Conservation (phyloP, 92 coral and sea anemone species). For the Umimayanthus chanpuru region DNA sequence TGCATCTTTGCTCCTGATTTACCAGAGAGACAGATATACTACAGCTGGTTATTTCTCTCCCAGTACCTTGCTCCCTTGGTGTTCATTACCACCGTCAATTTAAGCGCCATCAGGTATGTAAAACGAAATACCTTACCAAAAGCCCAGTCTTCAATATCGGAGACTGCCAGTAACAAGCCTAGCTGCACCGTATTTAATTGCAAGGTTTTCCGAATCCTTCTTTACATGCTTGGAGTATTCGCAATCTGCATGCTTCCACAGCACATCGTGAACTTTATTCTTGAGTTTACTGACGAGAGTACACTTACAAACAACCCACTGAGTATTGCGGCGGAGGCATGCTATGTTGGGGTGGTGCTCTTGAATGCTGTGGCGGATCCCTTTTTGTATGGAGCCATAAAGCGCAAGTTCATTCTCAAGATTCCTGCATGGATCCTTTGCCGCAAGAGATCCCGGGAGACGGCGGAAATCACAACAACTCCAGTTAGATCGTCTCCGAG, state of each 20-base stretch:
- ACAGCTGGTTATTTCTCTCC: constrained; percentile 18
- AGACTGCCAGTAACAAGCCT: not conserved
- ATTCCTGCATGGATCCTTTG: not conserved
- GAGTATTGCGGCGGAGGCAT: not conserved
- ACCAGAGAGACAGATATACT: not conserved
- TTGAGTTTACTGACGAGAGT: constrained; percentile 22
- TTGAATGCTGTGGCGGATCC: constrained; percentile 24
- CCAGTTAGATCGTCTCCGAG: not conserved
- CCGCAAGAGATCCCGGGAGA: not conserved
- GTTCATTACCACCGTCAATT: constrained; percentile 10
- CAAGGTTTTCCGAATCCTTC: constrained; percentile 17
- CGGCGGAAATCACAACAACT: not conserved
- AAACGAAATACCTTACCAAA: constrained; percentile 1
- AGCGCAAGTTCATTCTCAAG: not conserved
- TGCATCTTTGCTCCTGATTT: constrained; percentile 1
- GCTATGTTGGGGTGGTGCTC: constrained; percentile 17
- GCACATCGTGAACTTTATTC: constrained; percentile 23
- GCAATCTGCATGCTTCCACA: constrained; percentile 32
- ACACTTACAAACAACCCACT: constrained; percentile 2
- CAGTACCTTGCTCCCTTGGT: constrained; percentile 29
- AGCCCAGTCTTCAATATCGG: not conserved
- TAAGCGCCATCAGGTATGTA: constrained; percentile 8
- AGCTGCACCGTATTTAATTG: constrained; percentile 24
- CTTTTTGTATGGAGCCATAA: constrained; percentile 32
- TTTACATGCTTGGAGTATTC: constrained; percentile 29